These are phyloP conservation scores for Pelochelys cantorii DNA, from an alignment of 2,797 vertebrate genomes.

Conservation along the genomic window DNA sequence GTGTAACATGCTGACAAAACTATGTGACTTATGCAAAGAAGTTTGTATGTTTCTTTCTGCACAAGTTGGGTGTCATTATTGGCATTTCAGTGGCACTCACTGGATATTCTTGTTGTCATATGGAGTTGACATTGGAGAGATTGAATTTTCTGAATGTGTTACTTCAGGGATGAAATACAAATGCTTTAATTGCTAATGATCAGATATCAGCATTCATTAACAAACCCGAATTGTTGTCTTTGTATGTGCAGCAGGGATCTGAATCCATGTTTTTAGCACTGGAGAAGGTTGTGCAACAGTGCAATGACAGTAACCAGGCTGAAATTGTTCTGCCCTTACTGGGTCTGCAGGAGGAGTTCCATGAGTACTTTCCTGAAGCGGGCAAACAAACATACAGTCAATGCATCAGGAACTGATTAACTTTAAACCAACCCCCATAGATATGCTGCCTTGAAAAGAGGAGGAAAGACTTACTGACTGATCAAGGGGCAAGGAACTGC, in stretches of 20 bases:
- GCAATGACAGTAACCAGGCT: not conserved
- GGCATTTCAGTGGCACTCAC: not conserved
- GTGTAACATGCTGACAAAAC: not conserved
- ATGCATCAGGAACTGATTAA: not conserved
- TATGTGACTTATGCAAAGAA: not conserved
- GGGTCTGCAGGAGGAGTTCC: not conserved
- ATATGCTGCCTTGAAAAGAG: too few species aligned
- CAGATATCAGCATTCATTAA: not conserved
- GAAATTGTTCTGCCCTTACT: not conserved
- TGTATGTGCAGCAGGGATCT: too few species aligned
- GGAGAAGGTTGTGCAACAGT: too few species aligned
- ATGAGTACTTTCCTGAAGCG: not conserved
- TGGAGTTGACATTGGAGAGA: too few species aligned
- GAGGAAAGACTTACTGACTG: too few species aligned
- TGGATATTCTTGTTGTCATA: too few species aligned
- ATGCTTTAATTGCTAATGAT: not conserved
- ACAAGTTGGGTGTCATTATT: fast-evolving
- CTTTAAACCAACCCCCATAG: too few species aligned
- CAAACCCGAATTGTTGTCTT: too few species aligned
- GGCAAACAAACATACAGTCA: not conserved
- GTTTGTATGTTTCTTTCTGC: not conserved
- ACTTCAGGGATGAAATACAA: not conserved
- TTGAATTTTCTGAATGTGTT: not conserved
- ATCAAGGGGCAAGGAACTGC: not conserved
- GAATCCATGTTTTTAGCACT: too few species aligned